Base-by-base conservation (phyloP, 2,113 vertebrate species). In the Motacilla tschutschensis region DNA sequence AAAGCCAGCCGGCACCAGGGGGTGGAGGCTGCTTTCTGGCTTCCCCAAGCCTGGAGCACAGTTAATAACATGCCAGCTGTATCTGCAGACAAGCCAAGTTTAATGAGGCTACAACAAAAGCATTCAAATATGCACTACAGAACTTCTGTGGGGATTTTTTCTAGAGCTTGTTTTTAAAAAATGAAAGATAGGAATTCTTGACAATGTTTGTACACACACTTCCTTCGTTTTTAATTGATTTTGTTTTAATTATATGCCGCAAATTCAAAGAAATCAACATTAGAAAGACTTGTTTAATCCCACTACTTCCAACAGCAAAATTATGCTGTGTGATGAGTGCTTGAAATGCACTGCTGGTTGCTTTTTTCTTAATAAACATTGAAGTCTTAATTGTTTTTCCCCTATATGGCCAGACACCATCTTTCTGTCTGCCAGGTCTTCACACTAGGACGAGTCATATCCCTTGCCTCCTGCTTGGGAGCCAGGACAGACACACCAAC, bases 81-180 rank as follows among this genome's bases (percentile, higher is more conserved):
- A 95, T 93, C 91, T 92, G 95, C 94, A 95, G 87, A 94, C 95
- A 95, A 95, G 95, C 95, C 94, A 96, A 94, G 95, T 95, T 96
- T 96, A 96, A 96, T 96, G 95, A 96, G 95, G 90, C 95, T 95
- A 95, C 93, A 89, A 95, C 90, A 94, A 95, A 95, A 94, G 91
- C 93, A 88, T 94, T 95, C 88, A 89, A 93, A 95, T 94, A 94
- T 88, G 90, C 87, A 77, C 93, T 94, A 91, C 91, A 78, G 85
- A 96, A 94, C 86, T 88, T 92, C 93, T 94, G 91, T 35, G 67
- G 66, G 72, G 87, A 90, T 93, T 94, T 94, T 88, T 94, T 79
- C 82, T 91, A 36, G 66, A 70, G 75, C 74, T 80, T 48, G 65
- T 93, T 91, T 58, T 35, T 35, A 60, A 87, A 89, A 94, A 81